Conservation (phyloP, 2,113 vertebrate species). For the Dasyurus viverrinus region DNA sequence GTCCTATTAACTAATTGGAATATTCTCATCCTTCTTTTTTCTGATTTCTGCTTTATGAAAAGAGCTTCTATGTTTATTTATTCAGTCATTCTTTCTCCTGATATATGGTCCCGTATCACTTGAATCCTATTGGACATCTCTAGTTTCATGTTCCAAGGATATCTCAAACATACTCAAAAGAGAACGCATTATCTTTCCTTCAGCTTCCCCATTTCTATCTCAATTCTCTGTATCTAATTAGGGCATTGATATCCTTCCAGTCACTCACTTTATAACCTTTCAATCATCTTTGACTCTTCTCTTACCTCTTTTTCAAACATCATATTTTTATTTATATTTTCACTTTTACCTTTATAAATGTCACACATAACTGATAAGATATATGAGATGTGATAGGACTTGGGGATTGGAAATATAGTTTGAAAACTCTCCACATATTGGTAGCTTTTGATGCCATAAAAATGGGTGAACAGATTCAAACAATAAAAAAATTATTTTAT, state of each 20-base stretch:
- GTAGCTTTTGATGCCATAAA: not conserved
- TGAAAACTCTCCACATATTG: not conserved
- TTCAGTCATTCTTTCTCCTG: too few species aligned
- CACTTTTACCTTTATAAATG: not conserved
- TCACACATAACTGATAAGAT: not conserved
- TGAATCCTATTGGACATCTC: too few species aligned
- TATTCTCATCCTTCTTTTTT: too few species aligned
- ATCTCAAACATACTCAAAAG: too few species aligned
- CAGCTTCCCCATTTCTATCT: too few species aligned
- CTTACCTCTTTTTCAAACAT: not conserved
- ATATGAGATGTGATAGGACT: not conserved
- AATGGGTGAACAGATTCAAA: not conserved
- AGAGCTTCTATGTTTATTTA: too few species aligned
- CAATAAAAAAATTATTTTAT: not conserved
- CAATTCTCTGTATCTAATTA: too few species aligned
- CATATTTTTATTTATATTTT: not conserved
- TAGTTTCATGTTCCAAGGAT: too few species aligned
- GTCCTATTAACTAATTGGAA: too few species aligned
- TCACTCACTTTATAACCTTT: not conserved
- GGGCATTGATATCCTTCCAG: not conserved
- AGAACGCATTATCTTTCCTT: too few species aligned
- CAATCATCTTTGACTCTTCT: not conserved
- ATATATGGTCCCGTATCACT: too few species aligned
- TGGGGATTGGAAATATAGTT: constrained; percentile 23
- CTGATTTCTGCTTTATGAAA: too few species aligned